Conservation (phyloP, 2,113 vertebrate species). For the Seriola quinqueradiata region DNA sequence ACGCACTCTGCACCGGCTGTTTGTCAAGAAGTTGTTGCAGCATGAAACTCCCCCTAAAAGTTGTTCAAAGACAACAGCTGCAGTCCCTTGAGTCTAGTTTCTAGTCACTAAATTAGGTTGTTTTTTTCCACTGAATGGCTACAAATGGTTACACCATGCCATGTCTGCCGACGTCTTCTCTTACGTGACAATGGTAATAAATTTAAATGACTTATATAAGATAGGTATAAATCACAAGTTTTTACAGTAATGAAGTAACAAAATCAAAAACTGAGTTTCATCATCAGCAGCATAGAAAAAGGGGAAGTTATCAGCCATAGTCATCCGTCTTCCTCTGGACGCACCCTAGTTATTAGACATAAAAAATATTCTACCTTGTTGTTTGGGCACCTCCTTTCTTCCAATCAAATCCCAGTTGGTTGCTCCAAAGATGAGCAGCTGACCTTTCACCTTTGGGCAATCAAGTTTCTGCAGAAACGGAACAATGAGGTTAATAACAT, state of each 20-base stretch:
- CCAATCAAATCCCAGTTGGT: slow-evolving; percentile 99
- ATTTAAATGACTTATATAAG: not conserved
- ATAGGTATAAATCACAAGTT: not conserved
- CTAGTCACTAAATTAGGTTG: not conserved
- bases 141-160: not conserved
- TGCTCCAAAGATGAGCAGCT: slow-evolving; percentile 95
- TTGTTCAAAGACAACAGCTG: not conserved
- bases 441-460: slow-evolving; percentile 91
- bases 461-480: slow-evolving; percentile 90
- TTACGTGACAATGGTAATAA: not conserved
- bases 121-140: too few species aligned
- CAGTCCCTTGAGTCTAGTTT: not conserved
- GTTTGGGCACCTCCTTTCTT: slow-evolving; percentile 97
- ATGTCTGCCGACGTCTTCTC: not conserved
- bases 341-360: not conserved
- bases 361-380: slow-evolving; percentile 87
- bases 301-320: not conserved
- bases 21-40: not conserved
- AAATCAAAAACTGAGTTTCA: not conserved
- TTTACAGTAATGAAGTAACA: not conserved
- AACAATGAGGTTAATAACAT: not conserved
- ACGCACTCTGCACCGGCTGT: not conserved
- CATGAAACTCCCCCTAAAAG: not conserved
- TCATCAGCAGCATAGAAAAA: not conserved
- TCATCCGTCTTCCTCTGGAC: not conserved